phyloP scores from a whole-genome alignment of 2,888 invertebrate genomes.

The Spilosoma lubricipeda region DNA sequence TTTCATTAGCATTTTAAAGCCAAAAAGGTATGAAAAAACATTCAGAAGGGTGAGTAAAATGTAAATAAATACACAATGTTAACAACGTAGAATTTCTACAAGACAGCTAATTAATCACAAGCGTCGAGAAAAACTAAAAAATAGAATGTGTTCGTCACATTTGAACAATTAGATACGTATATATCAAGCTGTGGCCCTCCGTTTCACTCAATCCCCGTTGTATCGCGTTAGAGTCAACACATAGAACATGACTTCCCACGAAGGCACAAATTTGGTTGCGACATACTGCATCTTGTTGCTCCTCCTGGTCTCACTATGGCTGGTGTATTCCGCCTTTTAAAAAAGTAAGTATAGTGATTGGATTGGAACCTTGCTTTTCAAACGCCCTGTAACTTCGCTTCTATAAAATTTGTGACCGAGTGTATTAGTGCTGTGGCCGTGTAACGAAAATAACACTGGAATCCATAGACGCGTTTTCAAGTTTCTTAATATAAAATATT shows the following conservation, averaged over 20 bases:
- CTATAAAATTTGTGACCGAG: constrained; percentile 41
- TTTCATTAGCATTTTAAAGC: constrained; percentile 17
- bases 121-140: constrained; percentile 66
- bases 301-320: constrained; percentile 88
- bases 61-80: constrained; percentile 42
- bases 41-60: constrained; percentile 30
- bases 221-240: constrained; percentile 61
- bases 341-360: constrained; percentile 58
- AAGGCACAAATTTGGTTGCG: constrained; percentile 88
- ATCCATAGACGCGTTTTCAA: constrained; percentile 30
- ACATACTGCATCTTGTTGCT: constrained; percentile 89
- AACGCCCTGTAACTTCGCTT: constrained; percentile 15
- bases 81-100: constrained; percentile 48
- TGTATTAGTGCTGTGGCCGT: constrained; percentile 36
- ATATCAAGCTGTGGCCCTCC: constrained; percentile 63
- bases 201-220: constrained; percentile 69
- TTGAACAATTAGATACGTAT: constrained; percentile 60
- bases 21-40: constrained; percentile 43
- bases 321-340: constrained; percentile 88
- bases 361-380: constrained; percentile 25
- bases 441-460: constrained; percentile 51
- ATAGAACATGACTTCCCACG: constrained; percentile 73
- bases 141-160: constrained; percentile 68
- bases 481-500: constrained; percentile 30
- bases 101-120: constrained; percentile 73